Evolutionary conservation across 2,888 invertebrate species (phyloP).

Genomic region (Atrina japonica): DNA sequence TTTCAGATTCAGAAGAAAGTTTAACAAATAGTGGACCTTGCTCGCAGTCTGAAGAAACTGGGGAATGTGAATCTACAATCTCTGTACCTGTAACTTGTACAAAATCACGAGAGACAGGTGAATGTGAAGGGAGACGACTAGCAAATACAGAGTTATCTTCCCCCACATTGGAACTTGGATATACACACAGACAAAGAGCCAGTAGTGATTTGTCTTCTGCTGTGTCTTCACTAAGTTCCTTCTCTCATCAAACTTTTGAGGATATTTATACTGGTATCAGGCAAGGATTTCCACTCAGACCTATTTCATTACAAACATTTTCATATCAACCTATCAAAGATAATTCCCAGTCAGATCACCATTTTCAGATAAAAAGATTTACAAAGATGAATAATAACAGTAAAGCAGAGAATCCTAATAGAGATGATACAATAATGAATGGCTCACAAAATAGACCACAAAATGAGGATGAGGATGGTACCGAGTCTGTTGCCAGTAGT

Average conservation of each 20-base stretch:
- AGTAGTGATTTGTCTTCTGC: constrained; percentile 7
- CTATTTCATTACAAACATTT: no score
- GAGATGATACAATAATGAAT: background rate
- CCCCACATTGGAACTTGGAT: background rate
- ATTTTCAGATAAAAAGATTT: no score
- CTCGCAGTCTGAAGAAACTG: constrained; percentile 33
- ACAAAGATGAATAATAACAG: no score
- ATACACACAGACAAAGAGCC: background rate
- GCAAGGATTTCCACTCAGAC: no score
- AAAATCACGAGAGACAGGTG: constrained; percentile 37
- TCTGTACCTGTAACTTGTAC: background rate
- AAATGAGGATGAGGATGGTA: background rate
- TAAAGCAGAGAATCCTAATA: no score
- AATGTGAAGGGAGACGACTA: constrained; percentile 22
- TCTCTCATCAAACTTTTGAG: background rate
- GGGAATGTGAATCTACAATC: constrained; percentile 32
- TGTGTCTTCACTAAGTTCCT: background rate
- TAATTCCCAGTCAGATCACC: no score
- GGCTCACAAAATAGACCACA: background rate
- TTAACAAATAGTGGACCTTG: constrained; percentile 1
- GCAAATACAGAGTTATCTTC: background rate
- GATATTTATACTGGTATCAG: background rate
- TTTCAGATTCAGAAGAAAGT: constrained; percentile 14
- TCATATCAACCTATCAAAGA: no score
- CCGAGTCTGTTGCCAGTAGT: background rate